Evolutionary conservation across 1,140 invertebrate species (phyloP).

Genomic region (Pseudachorutes palmiensis): DNA sequence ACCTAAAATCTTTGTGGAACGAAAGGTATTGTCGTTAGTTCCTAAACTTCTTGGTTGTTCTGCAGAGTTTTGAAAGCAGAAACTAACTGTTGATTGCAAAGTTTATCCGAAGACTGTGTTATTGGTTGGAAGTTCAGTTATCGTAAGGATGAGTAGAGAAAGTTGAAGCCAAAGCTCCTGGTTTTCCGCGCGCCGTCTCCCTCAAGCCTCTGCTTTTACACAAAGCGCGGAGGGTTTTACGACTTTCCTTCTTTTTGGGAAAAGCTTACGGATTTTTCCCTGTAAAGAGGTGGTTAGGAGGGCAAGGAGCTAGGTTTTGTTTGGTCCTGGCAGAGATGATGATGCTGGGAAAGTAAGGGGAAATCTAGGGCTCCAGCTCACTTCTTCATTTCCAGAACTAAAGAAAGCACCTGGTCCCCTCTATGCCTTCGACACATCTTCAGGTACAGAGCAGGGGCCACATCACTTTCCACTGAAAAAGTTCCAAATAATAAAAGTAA

Average conservation of each 20-base stretch:
- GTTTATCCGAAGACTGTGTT: neutral
- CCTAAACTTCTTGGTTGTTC: neutral
- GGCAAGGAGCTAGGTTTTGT: slow-evolving; percentile 1
- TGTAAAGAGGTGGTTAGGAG: neutral
- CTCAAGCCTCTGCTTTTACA: neutral
- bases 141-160: neutral
- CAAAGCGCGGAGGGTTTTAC: neutral
- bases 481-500: too few species aligned
- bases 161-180: slow-evolving; percentile 1
- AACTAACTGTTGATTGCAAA: slow-evolving; percentile 31
- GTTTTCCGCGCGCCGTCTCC: neutral
- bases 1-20: neutral
- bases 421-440: too few species aligned
- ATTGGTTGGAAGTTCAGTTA: neutral
- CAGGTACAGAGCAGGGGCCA: too few species aligned
- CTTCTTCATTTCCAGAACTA: too few species aligned
- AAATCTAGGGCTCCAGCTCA: too few species aligned
- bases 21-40: neutral
- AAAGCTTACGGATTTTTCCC: neutral
- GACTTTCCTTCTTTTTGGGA: neutral
- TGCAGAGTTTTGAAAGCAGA: slow-evolving; percentile 12
- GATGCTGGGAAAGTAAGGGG: neutral
- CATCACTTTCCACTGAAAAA: too few species aligned
- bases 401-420: too few species aligned
- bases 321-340: neutral